Base-by-base conservation (phyloP, 2,888 invertebrate species). In the Polymixis lichenea region DNA sequence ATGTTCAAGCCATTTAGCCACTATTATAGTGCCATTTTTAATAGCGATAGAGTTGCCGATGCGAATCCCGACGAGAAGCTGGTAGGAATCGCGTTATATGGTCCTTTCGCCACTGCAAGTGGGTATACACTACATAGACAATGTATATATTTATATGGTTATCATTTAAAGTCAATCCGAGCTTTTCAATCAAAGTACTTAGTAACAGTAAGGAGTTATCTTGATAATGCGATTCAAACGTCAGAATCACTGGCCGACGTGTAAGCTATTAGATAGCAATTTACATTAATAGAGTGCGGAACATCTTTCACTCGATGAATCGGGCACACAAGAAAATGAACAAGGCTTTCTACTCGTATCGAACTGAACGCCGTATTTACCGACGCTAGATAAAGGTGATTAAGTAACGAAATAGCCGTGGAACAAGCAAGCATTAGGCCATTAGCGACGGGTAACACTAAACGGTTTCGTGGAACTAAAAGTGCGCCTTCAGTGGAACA, bases 371-470 rank as follows among this genome's bases (percentile, higher is more conserved):
- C 70, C 60, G 53, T 87, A 87, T 89, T 90, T 88, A 88, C 87
- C 72, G 75, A 78, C 85, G 85, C 88, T 84, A 90, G 90, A 89
- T 90, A 88, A 87, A 87, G 89, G 89, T 90, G 90, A 90, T 92
- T 93, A 91, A 90, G 91, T 90, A 92, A 91, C 91, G 90, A 93
- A 95, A 94, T 93, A 93, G 92, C 91, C 89, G 91, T 89, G 87
- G 87, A 92, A 91, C 90, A 92, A 91, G 90, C 91, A 92, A 93
- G 92, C 93, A 94, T 94, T 93, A 92, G 93, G 91, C 92, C 94
- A 95, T 95, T 95, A 95, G 93, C 90, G 91, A 91, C 91, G 93
- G 92, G 93, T 91, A 94, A 94, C 93, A 94, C 94, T 93, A 94
- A 94, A 95, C 94, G 94, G 92, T 90, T 92, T 91, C 89, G 89